Percentiles rank a stretch among this genome's conserved stretches.
These are phyloP conservation scores for Myrmecobius fasciatus DNA, from an alignment of 2,113 vertebrate species.

Conservation along the genomic window DNA sequence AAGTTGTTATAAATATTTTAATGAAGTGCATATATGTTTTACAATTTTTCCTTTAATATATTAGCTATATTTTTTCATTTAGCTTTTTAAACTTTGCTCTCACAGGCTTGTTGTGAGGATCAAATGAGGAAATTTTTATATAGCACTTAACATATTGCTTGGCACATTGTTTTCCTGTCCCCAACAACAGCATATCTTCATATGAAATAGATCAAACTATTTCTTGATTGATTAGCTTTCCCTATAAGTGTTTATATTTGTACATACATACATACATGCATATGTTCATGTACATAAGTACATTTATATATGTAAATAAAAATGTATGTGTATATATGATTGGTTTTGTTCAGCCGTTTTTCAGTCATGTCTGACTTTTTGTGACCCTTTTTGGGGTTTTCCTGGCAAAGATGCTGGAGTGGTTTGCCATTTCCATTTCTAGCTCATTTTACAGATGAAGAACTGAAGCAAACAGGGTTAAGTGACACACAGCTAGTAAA, in stretches of 20 bases:
- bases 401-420: neutral
- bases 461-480: neutral
- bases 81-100: neutral
- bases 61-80: neutral
- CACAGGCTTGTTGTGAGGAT: neutral
- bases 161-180: neutral
- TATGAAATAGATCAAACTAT: neutral
- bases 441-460: neutral
- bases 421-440: neutral
- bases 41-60: neutral
- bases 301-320: too few species aligned
- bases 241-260: neutral
- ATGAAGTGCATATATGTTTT: neutral
- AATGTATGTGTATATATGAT: neutral
- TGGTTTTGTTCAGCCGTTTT: neutral
- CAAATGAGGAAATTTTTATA: neutral
- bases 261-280: neutral
- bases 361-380: neutral
- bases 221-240: neutral
- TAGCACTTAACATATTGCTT: neutral
- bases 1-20: neutral
- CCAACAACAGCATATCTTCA: neutral
- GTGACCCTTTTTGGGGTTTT: neutral
- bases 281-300: neutral
- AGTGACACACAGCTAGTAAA: neutral